A percentile compares a stretch with the other conserved stretches of the same genome.
Conservation (phyloP, 2,113 vertebrate species). For the Chroicocephalus ridibundus region DNA sequence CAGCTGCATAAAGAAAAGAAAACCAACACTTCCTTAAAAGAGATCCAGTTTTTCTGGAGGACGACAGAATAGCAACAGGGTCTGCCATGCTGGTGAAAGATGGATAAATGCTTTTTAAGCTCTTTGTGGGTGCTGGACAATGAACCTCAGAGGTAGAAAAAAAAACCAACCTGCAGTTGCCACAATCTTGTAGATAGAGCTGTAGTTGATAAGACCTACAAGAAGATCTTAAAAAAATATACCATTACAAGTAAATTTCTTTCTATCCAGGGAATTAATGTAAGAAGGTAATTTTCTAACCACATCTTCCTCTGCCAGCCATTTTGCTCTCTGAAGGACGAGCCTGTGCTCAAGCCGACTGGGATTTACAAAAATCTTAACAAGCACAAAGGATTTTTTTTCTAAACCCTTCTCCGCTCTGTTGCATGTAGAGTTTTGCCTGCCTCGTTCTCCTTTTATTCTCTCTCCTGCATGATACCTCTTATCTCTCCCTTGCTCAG, state of each 20-base stretch:
- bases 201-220: constrained; percentile 25
- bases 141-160: not conserved
- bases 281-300: constrained; percentile 36
- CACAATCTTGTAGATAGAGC: not conserved
- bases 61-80: not conserved
- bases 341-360: not conserved
- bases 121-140: not conserved
- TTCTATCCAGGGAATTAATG: constrained; percentile 27
- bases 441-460: not conserved
- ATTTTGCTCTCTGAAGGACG: not conserved
- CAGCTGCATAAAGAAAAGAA: not conserved
- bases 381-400: constrained; percentile 37
- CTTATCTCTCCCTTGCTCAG: not conserved
- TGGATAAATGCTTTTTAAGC: not conserved
- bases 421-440: not conserved
- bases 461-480: not conserved
- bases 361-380: constrained; percentile 42
- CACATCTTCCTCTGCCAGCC: not conserved
- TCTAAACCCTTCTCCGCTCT: not conserved
- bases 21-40: not conserved
- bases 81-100: not conserved
- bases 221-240: constrained; percentile 51
- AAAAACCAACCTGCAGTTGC: not conserved
- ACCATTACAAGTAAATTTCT: constrained; percentile 19
- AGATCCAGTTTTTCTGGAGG: not conserved